Base-by-base conservation (phyloP, 2,888 invertebrate species). In the Campoletis raptor region DNA sequence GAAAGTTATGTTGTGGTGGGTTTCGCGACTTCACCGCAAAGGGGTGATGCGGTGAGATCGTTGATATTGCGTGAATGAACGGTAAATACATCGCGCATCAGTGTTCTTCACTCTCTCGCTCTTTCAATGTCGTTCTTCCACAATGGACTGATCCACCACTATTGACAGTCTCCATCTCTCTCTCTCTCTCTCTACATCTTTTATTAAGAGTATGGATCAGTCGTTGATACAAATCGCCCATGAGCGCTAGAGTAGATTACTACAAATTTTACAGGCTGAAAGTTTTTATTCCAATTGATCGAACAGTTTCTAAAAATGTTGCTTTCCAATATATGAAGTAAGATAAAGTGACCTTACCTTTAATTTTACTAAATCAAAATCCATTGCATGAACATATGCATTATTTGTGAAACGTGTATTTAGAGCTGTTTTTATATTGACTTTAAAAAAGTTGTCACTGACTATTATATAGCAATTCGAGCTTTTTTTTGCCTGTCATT, bases 11-110 rank as follows among this genome's bases (percentile, higher is more conserved):
- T 61, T 54, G 42, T 45, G 74, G 67, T 45, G 69, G 24, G 30
- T 30, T 54, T 37, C n/a, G 54, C 42, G 52, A 37, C 54, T 66
- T 64, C 15, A 72, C 67, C 73, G 54, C 36, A 54, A 72, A 54
- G 45, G 67, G 73, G 77, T 48, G 21, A 42, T 30, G 24, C 48
- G 48, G 70, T 48, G 18, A 48, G 48, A 70, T 21, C 42, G 70
- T 48, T 12, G 15, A 18, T 30, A 69, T 73, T 40, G 74, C 74
- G 74, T 67, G 79, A 66, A 84, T 84, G 80, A 80, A 79, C 52
- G 69, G 74, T 64, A 64, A 21, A 45, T 48, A 48, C 48, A 30
- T 57, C 67, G 67, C 36, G 2, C n/a, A 15, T 24, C 24, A 1
- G 15, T 70, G 37, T 54, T 21, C 45, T 15, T 72, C 52, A n/a